phyloP scores from a whole-genome alignment of 64 coral and sea anemone species.

The Stylophora pistillata region DNA sequence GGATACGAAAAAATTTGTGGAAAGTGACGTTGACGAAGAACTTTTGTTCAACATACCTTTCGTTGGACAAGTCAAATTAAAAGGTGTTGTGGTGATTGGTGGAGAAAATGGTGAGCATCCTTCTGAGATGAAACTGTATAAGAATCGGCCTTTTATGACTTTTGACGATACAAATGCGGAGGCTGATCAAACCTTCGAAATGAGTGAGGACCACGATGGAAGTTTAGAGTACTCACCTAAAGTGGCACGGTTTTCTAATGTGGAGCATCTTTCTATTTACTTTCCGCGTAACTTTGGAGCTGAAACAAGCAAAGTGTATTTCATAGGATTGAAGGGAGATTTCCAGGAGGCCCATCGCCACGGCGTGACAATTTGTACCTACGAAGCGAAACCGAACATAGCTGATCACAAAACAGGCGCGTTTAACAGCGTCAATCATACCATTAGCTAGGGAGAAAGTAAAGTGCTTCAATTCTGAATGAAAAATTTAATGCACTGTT shows the following conservation, averaged over 20 bases:
- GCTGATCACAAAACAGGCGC: slow-evolving; percentile 90
- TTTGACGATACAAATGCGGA: slow-evolving; percentile 89
- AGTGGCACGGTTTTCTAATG: slow-evolving; percentile 89
- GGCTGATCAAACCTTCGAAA: slow-evolving; percentile 89
- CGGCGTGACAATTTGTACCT: slow-evolving; percentile 95
- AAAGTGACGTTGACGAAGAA: slow-evolving; percentile 93
- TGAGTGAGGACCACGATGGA: slow-evolving; percentile 85
- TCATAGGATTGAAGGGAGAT: slow-evolving; percentile 92
- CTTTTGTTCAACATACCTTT: slow-evolving; percentile 93
- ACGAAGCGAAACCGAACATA: slow-evolving; percentile 93
- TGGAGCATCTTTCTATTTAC: slow-evolving; percentile 90
- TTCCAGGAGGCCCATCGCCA: slow-evolving; percentile 88
- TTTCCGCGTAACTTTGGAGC: slow-evolving; percentile 96
- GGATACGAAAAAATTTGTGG: slow-evolving; percentile 78
- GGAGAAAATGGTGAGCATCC: slow-evolving; percentile 90
- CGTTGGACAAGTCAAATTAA: slow-evolving; percentile 83
- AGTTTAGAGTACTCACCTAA: slow-evolving; percentile 91
- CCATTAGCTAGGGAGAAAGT: slow-evolving; percentile 38
- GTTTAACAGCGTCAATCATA: slow-evolving; percentile 87
- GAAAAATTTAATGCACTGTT: not conserved
- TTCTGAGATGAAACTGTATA: slow-evolving; percentile 90
- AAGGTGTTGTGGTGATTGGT: slow-evolving; percentile 90
- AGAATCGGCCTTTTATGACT: slow-evolving; percentile 93
- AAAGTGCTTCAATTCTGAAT: not conserved
- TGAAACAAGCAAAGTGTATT: slow-evolving; percentile 89